Conservation (phyloP, 2,797 vertebrate species). For the Bradypodion ventrale region DNA sequence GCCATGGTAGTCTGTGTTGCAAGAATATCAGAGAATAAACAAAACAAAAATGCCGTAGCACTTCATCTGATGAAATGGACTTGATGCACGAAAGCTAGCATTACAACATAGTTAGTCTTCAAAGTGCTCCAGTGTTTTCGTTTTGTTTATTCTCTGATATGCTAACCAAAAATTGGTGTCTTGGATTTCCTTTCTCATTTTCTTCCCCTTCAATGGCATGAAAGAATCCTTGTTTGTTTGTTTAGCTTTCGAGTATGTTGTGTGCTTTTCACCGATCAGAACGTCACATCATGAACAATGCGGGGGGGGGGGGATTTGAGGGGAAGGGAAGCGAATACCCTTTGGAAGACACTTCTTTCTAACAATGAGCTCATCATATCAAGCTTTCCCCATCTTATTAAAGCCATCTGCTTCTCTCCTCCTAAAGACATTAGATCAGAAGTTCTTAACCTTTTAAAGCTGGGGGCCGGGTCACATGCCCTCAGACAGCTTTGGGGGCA, state of each 20-base stretch:
- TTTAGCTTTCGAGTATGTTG: background rate
- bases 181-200: background rate
- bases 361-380: slow-evolving; percentile 29
- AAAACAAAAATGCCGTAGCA: no score
- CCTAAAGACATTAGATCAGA: background rate
- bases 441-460: no score
- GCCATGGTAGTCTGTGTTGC: no score
- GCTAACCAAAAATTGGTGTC: background rate
- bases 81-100: no score
- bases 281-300: slow-evolving; percentile 8
- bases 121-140: no score
- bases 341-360: slow-evolving; percentile 51
- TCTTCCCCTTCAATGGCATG: no score
- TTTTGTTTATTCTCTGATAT: no score
- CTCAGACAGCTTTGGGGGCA: no score
- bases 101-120: no score
- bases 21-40: no score
- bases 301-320: background rate
- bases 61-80: no score
- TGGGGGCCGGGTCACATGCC: no score
- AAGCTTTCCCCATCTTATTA: slow-evolving; percentile 26
- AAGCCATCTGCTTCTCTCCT: slow-evolving; percentile 14
- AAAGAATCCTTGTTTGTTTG: background rate
- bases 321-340: background rate
- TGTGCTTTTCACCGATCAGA: background rate